Percentiles rank a stretch among this genome's conserved stretches.
Evolutionary conservation across 2,888 invertebrate genomes (phyloP).

Genomic region (Pristionchus exspectatus): DNA sequence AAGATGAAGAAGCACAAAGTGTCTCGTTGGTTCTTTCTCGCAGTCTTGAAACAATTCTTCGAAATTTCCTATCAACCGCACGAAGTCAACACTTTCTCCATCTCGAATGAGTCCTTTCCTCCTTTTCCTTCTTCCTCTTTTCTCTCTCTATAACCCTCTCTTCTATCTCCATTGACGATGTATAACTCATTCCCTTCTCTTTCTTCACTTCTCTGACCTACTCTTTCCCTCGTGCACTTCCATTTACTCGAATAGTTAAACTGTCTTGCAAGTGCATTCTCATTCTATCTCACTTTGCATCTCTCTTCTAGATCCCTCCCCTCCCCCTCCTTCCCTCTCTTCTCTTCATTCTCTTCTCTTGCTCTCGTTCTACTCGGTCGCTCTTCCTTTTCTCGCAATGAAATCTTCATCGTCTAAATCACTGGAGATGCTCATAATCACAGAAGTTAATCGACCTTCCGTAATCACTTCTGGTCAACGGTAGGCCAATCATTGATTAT

Average conservation of each 20-base stretch:
- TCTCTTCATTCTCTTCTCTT: conserved; percentile 26
- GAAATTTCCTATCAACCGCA: neutral
- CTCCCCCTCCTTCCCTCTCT: neutral
- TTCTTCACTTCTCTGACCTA: conserved; percentile 17
- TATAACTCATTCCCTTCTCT: conserved; percentile 21
- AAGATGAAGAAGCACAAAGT: too few relatives aligned
- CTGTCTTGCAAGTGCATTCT: neutral
- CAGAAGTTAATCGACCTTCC: conserved; percentile 20
- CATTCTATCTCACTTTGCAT: neutral
- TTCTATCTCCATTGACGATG: conserved; percentile 33
- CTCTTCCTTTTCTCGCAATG: conserved; percentile 6
- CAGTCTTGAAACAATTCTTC: neutral
- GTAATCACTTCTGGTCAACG: conserved; percentile 41
- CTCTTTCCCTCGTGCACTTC: neutral
- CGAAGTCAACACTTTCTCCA: neutral
- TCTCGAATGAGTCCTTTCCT: conserved; percentile 12
- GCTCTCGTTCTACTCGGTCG: neutral
- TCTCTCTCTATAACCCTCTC: conserved; percentile 3
- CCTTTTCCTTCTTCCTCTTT: neutral
- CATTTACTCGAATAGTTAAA: neutral
- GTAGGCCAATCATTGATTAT: conserved; percentile 10
- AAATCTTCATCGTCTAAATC: neutral
- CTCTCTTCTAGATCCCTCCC: neutral
- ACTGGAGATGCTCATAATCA: neutral
- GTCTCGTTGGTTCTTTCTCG: too few relatives aligned